These are phyloP conservation scores for Fragum whitleyi DNA, from an alignment of 2,888 invertebrate genomes.

Conservation along the genomic window DNA sequence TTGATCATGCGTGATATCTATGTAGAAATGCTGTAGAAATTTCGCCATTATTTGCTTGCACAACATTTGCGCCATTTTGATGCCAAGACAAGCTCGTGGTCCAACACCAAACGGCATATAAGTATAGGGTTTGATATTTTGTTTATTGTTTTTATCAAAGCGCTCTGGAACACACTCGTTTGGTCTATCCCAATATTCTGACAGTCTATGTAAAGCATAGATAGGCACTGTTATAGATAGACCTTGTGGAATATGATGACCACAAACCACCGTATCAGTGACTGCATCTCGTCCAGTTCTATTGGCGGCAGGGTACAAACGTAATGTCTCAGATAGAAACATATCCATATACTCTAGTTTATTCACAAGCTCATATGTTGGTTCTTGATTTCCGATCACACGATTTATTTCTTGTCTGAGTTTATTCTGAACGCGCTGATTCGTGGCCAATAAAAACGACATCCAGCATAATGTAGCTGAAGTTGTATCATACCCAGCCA, in stretches of 20 bases:
- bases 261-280: constrained; percentile 49
- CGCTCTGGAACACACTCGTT: constrained; percentile 60
- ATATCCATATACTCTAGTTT: constrained; percentile 60
- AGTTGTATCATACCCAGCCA: constrained; percentile 67
- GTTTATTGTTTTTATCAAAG: constrained; percentile 57
- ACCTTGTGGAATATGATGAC: constrained; percentile 51
- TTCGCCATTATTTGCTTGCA: constrained; percentile 71
- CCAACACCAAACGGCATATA: constrained; percentile 78
- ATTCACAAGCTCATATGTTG: constrained; percentile 47
- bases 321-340: constrained; percentile 58
- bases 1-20: constrained; percentile 43
- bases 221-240: constrained; percentile 53
- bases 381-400: constrained; percentile 27
- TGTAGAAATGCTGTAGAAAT: constrained; percentile 68
- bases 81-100: constrained; percentile 76
- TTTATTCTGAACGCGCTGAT: constrained; percentile 49
- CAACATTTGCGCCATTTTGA: constrained; percentile 71
- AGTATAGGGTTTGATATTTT: constrained; percentile 61
- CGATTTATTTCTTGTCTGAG: constrained; percentile 35
- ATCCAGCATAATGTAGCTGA: constrained; percentile 59
- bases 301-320: constrained; percentile 60
- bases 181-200: constrained; percentile 58
- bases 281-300: constrained; percentile 54
- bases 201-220: constrained; percentile 53
- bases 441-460: constrained; percentile 53